Evolutionary conservation across 2,113 vertebrate species (phyloP).

Genomic region (Python bivittatus): DNA sequence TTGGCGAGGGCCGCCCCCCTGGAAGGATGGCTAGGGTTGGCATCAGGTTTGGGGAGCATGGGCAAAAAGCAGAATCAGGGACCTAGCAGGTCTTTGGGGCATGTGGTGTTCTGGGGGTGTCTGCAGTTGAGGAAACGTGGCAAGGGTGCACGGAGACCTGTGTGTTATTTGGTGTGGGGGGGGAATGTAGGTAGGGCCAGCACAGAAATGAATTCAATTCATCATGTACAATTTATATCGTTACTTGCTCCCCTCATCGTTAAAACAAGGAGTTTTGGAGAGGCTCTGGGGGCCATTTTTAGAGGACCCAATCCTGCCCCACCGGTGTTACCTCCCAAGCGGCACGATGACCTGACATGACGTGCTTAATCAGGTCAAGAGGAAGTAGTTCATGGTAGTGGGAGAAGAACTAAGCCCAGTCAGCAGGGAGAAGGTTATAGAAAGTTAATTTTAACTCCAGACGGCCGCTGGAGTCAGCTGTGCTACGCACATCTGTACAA

Average conservation of each 20-base stretch:
- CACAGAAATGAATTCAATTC: not conserved
- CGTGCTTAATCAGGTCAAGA: not conserved
- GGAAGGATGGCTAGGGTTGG: no score
- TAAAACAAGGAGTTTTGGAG: not conserved
- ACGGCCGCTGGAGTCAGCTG: not conserved
- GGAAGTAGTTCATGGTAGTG: no score
- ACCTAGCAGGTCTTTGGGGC: no score
- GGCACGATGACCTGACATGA: not conserved
- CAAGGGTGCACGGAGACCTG: fast-evolving
- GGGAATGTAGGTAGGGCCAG: not conserved
- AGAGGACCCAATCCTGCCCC: not conserved
- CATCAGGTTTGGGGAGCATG: not conserved
- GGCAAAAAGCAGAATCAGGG: not conserved
- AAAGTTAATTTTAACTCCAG: not conserved
- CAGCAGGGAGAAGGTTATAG: not conserved
- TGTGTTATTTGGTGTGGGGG: not conserved
- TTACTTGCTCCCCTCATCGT: not conserved
- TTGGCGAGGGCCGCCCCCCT: no score
- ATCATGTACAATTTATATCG: not conserved
- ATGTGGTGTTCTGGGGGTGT: not conserved
- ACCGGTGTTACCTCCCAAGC: not conserved
- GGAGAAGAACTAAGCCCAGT: no score
- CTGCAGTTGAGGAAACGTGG: no score
- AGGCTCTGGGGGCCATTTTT: not conserved
- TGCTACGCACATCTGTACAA: no score